Evolutionary conservation across 2,113 vertebrate species (phyloP).

Genomic region (Antidorcas marsupialis): DNA sequence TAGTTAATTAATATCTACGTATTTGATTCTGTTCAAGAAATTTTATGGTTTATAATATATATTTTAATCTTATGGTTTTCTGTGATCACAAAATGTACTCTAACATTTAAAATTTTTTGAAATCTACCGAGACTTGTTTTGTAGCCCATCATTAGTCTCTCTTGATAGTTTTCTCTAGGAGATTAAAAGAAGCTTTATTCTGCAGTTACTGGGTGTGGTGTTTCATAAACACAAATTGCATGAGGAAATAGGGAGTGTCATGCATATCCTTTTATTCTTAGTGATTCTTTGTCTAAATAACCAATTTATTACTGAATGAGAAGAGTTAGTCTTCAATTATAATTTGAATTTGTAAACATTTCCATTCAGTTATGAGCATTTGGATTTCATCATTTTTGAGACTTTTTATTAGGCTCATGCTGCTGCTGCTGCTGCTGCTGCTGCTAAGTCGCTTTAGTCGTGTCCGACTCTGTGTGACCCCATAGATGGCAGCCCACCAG

Average conservation of each 20-base stretch:
- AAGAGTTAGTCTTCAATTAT: background rate
- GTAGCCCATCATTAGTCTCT: background rate
- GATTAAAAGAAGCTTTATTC: background rate
- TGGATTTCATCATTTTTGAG: background rate
- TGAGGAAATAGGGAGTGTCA: too few relatives aligned
- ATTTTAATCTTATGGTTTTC: background rate
- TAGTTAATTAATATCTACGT: background rate
- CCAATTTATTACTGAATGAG: background rate
- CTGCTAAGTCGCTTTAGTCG: accelerated
- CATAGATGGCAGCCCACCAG: too few relatives aligned
- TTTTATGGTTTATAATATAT: background rate
- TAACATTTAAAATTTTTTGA: background rate
- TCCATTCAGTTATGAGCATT: background rate
- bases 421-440: too few relatives aligned
- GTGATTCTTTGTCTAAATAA: background rate
- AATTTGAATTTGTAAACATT: background rate
- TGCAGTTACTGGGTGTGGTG: background rate
- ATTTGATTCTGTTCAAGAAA: background rate
- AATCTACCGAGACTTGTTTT: background rate
- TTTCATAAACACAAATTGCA: background rate
- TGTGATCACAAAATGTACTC: background rate
- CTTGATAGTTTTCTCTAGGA: background rate
- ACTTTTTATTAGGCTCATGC: background rate
- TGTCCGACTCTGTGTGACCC: too few relatives aligned
- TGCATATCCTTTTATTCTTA: background rate